A percentile compares a stretch with the other conserved stretches of the same genome.
Conservation (phyloP, 2,797 vertebrate genomes). For the Syngnathus rostellatus region DNA sequence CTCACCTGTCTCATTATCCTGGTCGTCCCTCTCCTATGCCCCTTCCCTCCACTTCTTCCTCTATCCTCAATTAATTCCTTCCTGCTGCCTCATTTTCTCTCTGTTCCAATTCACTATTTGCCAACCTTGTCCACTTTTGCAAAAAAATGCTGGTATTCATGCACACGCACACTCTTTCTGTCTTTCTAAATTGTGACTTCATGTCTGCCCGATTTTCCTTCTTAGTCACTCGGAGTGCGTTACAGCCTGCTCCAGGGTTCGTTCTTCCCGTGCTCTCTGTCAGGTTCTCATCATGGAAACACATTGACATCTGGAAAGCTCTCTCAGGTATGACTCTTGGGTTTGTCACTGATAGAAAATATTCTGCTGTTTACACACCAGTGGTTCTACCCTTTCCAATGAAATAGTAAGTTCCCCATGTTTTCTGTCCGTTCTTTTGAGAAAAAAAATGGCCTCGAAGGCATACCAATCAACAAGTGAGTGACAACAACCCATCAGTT, state of each 20-base stretch:
- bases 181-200: constrained; percentile 4
- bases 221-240: constrained; percentile 51
- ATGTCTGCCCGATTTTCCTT: constrained; percentile 27
- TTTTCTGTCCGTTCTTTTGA: constrained; percentile 16
- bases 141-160: constrained; percentile 28
- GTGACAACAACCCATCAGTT: constrained; percentile 24
- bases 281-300: constrained; percentile 58
- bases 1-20: constrained; percentile 35
- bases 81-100: constrained; percentile 60
- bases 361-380: constrained; percentile 17
- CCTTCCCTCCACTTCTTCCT: constrained; percentile 29
- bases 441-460: not conserved
- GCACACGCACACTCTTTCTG: constrained; percentile 9
- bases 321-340: constrained; percentile 46
- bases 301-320: constrained; percentile 45
- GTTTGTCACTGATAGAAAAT: constrained; percentile 33
- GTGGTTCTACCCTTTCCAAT: constrained; percentile 7
- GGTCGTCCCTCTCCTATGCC: constrained; percentile 27
- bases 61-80: constrained; percentile 64
- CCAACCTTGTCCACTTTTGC: constrained; percentile 44
- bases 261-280: constrained; percentile 56
- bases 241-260: constrained; percentile 57
- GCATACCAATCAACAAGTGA: constrained; percentile 59
- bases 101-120: constrained; percentile 59
- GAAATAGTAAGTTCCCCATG: constrained; percentile 10